These are phyloP conservation scores for Noctua janthina DNA, from an alignment of 2,888 invertebrate genomes.

Conservation along the genomic window DNA sequence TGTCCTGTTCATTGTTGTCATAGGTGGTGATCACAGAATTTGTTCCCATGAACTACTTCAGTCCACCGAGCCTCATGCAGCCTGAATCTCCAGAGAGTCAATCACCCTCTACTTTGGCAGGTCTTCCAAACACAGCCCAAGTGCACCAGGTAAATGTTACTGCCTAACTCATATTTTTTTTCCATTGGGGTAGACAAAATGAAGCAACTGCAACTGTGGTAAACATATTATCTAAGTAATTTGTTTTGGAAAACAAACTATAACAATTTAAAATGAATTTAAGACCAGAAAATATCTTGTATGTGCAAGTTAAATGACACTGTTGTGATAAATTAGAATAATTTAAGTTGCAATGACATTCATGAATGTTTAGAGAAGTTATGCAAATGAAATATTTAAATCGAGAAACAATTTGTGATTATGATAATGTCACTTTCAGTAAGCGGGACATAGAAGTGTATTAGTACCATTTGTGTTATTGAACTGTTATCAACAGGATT, in stretches of 20 bases:
- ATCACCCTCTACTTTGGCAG: conserved; percentile 75
- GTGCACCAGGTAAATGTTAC: conserved; percentile 82
- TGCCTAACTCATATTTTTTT: neutral
- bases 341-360: conserved; percentile 10
- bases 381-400: conserved; percentile 1
- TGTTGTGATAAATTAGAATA: neutral
- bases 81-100: conserved; percentile 82
- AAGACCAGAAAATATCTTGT: neutral
- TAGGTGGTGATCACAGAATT: conserved; percentile 84
- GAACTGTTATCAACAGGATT: conserved; percentile 1
- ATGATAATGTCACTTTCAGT: conserved; percentile 10
- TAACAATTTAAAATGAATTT: conserved; percentile 5
- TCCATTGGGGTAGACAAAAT: neutral
- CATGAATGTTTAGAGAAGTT: conserved; percentile 5
- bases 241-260: neutral
- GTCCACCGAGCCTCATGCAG: conserved; percentile 72
- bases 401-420: conserved; percentile 9
- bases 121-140: conserved; percentile 76
- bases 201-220: neutral
- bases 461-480: neutral
- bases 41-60: conserved; percentile 84
- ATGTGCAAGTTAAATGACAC: conserved; percentile 1
- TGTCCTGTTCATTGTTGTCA: conserved; percentile 31
- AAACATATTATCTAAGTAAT: neutral
- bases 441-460: neutral